These are phyloP conservation scores for Drosophila aldrichi DNA, from an alignment of 2,888 invertebrate species.

Conservation along the genomic window DNA sequence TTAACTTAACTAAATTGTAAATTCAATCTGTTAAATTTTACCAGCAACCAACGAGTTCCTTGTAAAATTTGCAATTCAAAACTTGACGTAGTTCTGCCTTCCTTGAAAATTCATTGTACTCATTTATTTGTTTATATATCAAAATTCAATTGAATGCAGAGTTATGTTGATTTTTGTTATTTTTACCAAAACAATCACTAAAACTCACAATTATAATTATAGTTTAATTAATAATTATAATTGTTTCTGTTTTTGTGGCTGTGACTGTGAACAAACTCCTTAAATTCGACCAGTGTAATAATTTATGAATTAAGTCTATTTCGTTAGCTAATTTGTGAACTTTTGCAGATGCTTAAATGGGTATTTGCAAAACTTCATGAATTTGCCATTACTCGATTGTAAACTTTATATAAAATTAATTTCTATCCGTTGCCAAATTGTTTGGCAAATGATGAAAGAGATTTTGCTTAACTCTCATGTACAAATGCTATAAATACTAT, in stretches of 20 bases:
- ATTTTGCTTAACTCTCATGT: constrained; percentile 70
- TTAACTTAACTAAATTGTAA: constrained; percentile 20
- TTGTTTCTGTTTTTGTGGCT: constrained; percentile 48
- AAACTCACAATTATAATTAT: constrained; percentile 39
- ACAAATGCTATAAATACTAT: constrained; percentile 61
- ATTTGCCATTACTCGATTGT: constrained; percentile 39
- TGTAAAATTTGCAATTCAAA: constrained; percentile 35
- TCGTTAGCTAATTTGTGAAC: constrained; percentile 51
- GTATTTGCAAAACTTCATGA: constrained; percentile 43
- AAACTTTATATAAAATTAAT: constrained; percentile 49
- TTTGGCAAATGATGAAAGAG: constrained; percentile 57
- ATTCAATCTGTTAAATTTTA: constrained; percentile 36
- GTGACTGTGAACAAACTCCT: constrained; percentile 33
- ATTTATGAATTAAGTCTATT: constrained; percentile 26
- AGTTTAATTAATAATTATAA: constrained; percentile 15
- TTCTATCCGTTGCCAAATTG: constrained; percentile 54
- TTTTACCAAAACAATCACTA: constrained; percentile 14
- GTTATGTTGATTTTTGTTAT: constrained; percentile 35
- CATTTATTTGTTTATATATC: constrained; percentile 23
- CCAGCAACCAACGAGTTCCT: constrained; percentile 32
- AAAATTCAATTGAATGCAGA: constrained; percentile 26
- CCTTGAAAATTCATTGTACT: neutral
- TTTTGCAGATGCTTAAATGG: constrained; percentile 40
- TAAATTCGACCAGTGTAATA: constrained; percentile 67
- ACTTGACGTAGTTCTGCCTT: constrained; percentile 41